These are phyloP conservation scores for Tetramorium parvispinum DNA, from an alignment of 1,140 invertebrate genomes.

Conservation along the genomic window DNA sequence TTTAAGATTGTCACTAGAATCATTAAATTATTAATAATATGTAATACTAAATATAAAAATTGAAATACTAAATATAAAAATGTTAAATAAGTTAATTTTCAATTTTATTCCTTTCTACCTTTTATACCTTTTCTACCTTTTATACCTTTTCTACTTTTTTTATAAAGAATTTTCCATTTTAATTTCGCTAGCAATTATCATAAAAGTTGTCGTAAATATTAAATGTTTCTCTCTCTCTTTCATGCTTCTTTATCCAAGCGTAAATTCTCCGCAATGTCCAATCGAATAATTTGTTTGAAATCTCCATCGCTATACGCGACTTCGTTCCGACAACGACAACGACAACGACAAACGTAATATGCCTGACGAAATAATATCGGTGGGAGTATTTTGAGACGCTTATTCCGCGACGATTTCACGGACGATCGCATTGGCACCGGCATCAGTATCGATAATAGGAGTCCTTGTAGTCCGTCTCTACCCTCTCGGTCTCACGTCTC, in stretches of 20 bases:
- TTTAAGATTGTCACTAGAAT: background rate
- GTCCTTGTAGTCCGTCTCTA: slow-evolving; percentile 59
- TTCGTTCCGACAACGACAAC: background rate
- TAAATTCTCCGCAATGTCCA: background rate
- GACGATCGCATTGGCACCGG: slow-evolving; percentile 57
- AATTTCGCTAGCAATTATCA: background rate
- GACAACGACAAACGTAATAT: background rate
- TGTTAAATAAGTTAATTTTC: background rate
- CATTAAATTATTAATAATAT: background rate
- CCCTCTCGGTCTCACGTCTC: slow-evolving; percentile 18
- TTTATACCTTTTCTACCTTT: background rate
- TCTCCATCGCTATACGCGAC: background rate
- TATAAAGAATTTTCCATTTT: background rate
- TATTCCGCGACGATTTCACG: slow-evolving; percentile 57
- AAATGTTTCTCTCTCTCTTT: background rate
- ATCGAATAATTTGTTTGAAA: background rate
- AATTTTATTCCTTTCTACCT: no score
- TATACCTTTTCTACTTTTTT: background rate
- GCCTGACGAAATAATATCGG: background rate
- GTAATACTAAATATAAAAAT: background rate
- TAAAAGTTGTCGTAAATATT: background rate
- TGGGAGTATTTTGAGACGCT: slow-evolving; percentile 44
- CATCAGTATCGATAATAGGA: slow-evolving; percentile 67
- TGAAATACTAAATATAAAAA: background rate
- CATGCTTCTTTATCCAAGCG: background rate